Percentiles rank a stretch among this genome's conserved stretches.
Conservation (phyloP, 1,140 invertebrate genomes). For the Scaptomyza montana region DNA sequence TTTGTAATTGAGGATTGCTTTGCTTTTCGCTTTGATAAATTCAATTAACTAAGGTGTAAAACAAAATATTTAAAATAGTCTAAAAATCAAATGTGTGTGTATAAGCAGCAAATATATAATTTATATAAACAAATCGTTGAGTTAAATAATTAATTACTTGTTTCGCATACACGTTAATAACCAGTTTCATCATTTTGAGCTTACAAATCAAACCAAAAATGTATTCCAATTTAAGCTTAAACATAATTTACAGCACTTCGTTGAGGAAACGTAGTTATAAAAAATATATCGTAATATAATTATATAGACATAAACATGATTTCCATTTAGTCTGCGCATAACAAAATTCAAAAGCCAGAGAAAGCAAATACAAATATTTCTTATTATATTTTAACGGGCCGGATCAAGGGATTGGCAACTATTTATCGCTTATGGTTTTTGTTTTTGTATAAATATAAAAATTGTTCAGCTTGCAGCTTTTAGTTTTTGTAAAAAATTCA, state of each 20-base stretch:
- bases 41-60: slow-evolving; percentile 70
- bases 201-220: slow-evolving; percentile 52
- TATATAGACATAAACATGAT: slow-evolving; percentile 46
- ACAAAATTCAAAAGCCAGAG: slow-evolving; percentile 51
- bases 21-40: slow-evolving; percentile 21
- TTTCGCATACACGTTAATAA: slow-evolving; percentile 22
- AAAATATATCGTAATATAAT: slow-evolving; percentile 18
- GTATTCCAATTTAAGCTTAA: slow-evolving; percentile 55
- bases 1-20: slow-evolving; percentile 41
- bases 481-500: slow-evolving; percentile 50
- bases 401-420: slow-evolving; percentile 24
- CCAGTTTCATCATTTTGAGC: slow-evolving; percentile 42
- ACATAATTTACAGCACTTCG: slow-evolving; percentile 60
- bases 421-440: slow-evolving; percentile 34
- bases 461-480: slow-evolving; percentile 69
- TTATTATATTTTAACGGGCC: neutral
- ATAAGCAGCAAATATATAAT: slow-evolving; percentile 34
- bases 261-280: slow-evolving; percentile 15
- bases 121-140: slow-evolving; percentile 44
- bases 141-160: slow-evolving; percentile 19
- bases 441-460: slow-evolving; percentile 69
- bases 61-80: slow-evolving; percentile 34
- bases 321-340: slow-evolving; percentile 51
- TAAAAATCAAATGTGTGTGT: slow-evolving; percentile 9
- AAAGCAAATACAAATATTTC: slow-evolving; percentile 19